Evolutionary conservation across 2,113 vertebrate genomes (phyloP), one percentile per base, ranked within the genome.

Genomic region (Ciconia maguari): DNA sequence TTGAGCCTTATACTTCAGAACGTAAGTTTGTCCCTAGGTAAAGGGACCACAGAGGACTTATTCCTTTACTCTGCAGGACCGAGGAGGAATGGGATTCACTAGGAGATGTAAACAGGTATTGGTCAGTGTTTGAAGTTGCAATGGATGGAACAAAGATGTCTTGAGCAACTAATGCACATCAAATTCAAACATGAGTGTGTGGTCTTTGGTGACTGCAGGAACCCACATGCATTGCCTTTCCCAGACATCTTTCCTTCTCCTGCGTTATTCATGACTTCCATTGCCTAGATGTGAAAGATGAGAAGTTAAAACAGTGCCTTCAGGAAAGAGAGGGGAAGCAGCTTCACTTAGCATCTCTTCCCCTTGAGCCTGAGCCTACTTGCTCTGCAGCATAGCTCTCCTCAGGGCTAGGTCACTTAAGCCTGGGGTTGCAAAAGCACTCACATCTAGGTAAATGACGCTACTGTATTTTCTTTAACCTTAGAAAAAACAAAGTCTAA

Each of bases 221-320:
- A 68, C 14, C 18, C 34, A 46, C 18, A 21, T 19, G 44, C 24
- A 20, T 16, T 61, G 48, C 41, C 27, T 79, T 86, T 82, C 79
- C 52, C 27, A 80, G 51, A 21, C 1, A 1, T 44, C 21, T 80
- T 83, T 83, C 42, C 34, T 62, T 57, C 49, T 80, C 16, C 1
- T 0, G 27, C 7, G 0, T 64, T 78, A 38, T 46, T 74, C 5
- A 0, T 65, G 12, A 16, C 30, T 93, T 76, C 30, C 58, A 10
- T 13, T 91, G 44, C n/a, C 5, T 18, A 30, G 54, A 55, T 38
- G 49, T 54, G 34, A 83, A 69, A 69, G 46, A 58, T 0, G 2
- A 7, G 2, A 48, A 60, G 26, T 41, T 54, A 75, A 68, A 36
- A 54, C 8, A 54, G 27, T 27, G 7, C 25, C 22, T 86, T 87